Base-by-base conservation (phyloP, 2,113 vertebrate genomes). In the Bubo blakistoni region DNA sequence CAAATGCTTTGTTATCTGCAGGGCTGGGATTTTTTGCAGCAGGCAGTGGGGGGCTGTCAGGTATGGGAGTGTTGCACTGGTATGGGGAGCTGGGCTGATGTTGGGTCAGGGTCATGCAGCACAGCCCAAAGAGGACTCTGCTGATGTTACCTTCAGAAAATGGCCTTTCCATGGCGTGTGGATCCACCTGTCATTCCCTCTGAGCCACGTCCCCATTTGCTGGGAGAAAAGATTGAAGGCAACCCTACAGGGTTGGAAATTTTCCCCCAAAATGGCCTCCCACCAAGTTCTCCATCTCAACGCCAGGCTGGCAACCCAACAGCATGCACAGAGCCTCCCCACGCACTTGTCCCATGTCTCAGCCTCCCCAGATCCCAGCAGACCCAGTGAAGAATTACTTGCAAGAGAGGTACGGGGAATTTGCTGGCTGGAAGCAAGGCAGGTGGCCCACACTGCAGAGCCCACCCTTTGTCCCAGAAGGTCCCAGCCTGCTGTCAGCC, bases 101-200 rank as follows among this genome's bases (percentile, higher is more conserved):
- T 20, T 29, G 32, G 30, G 9, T 44, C 25, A 65, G 34, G 32
- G 30, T 32, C 3, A 0, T 19, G 34, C 30, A 25, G 11, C 1
- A 0, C 4, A 6, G 8, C 17, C n/a, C 0, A 0, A 34, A 42
- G 20, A 80, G 20, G 11, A 26, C 25, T 73, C 34, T n/a, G 32
- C 26, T 52, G 73, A 51, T 59, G 22, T 24, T 34, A 27, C 7
- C 6, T 73, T 16, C 63, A 29, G 55, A 58, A 88, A 58, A 36
- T 9, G 22, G 22, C 27, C 46, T 72, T 90, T 47, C 44, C 24
- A 0, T 8, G 14, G 1, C 1, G 16, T n/a, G 16, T 2, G 16
- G 47, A 38, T n/a, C 14, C 29, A 26, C 14, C 6, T 1, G 0
- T 34, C 2, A 0, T 9, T 8, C 30, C 6, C 40, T 40, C 62